These are phyloP conservation scores for Synodontis membranacea DNA, from an alignment of 2,113 vertebrate species.

Conservation along the genomic window DNA sequence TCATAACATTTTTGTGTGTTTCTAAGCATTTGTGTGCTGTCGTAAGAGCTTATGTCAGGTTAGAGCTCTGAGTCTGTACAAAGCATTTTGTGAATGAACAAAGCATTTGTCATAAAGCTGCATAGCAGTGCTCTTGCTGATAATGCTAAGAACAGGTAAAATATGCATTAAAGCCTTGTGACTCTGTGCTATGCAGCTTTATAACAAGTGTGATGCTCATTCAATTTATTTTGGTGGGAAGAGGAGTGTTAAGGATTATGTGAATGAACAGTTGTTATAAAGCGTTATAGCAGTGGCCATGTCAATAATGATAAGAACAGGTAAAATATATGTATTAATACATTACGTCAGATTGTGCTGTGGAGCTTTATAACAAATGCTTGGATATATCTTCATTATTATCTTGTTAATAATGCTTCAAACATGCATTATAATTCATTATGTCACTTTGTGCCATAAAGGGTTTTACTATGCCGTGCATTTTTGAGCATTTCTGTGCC, in stretches of 20 bases:
- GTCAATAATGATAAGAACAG: too few relatives aligned
- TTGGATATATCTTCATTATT: too few relatives aligned
- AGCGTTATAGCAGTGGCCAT: too few relatives aligned
- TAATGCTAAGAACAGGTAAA: neutral
- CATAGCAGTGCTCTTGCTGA: too few relatives aligned
- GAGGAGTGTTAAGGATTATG: too few relatives aligned
- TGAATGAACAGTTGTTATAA: too few relatives aligned
- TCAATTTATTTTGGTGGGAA: too few relatives aligned
- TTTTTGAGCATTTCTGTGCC: neutral
- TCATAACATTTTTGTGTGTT: neutral
- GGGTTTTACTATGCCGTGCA: too few relatives aligned
- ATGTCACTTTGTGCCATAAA: neutral
- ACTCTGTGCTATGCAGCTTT: too few relatives aligned
- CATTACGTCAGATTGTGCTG: neutral
- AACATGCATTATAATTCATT: neutral
- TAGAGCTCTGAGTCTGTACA: neutral
- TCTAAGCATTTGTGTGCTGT: neutral
- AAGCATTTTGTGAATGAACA: neutral
- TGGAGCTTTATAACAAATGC: neutral
- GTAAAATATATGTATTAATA: too few relatives aligned
- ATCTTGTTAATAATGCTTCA: neutral
- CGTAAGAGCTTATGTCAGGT: neutral
- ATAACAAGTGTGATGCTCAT: too few relatives aligned
- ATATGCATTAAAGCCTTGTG: neutral
- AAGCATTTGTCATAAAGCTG: neutral